These are phyloP conservation scores for Rhagonycha fulva DNA, from an alignment of 2,888 invertebrate genomes.

Conservation along the genomic window DNA sequence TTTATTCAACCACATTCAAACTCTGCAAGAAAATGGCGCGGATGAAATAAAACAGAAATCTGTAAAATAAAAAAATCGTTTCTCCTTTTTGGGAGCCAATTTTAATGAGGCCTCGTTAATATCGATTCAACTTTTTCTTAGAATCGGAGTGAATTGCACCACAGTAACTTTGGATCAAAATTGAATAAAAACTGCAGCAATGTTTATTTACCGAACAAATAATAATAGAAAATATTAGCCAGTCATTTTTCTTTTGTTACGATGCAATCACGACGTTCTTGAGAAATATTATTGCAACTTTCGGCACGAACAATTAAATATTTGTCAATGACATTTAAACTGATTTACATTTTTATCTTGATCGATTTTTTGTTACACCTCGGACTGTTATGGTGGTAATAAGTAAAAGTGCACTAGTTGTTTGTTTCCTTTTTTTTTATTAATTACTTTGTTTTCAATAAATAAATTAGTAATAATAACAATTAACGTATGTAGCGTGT, in stretches of 20 bases:
- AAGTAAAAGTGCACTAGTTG: not conserved
- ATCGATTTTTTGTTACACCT: not conserved
- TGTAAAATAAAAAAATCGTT: no score
- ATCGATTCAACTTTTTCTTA: not conserved
- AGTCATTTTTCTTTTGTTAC: not conserved
- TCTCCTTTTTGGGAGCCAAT: not conserved
- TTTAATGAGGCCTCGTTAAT: not conserved
- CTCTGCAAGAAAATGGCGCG: not conserved
- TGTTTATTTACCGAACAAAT: not conserved
- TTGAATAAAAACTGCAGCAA: not conserved
- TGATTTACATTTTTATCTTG: not conserved
- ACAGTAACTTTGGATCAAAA: not conserved
- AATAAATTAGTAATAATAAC: not conserved
- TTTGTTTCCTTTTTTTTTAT: not conserved
- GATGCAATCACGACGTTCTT: not conserved
- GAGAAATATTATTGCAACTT: not conserved
- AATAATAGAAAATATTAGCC: not conserved
- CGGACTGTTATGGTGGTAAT: not conserved
- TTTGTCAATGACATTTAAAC: not conserved
- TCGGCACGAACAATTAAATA: not conserved
- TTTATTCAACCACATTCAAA: not conserved
- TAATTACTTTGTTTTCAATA: not conserved
- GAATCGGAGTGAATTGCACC: not conserved
- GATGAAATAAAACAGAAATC: no score
- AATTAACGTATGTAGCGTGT: not conserved